phyloP scores from a whole-genome alignment of 2,113 vertebrate species.

The Shinisaurus crocodilurus region DNA sequence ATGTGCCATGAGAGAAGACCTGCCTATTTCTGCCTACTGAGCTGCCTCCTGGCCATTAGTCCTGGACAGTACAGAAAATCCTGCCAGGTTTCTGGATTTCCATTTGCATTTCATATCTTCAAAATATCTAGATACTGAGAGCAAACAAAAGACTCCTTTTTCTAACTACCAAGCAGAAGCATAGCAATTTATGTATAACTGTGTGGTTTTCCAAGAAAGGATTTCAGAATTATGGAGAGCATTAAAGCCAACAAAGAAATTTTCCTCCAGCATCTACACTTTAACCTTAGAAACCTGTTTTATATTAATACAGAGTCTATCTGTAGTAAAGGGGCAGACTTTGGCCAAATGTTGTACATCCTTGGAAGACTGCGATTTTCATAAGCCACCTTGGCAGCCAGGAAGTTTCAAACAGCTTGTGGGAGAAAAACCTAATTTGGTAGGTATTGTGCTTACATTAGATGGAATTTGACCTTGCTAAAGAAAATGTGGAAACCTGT shows the following conservation, averaged over 20 bases:
- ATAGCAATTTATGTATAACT: neutral
- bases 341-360: neutral
- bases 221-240: neutral
- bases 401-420: neutral
- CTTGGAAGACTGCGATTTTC: neutral
- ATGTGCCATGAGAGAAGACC: neutral
- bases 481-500: neutral
- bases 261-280: neutral
- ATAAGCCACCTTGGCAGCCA: neutral
- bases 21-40: neutral
- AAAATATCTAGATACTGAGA: neutral
- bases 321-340: neutral
- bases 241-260: neutral
- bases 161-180: neutral
- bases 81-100: neutral
- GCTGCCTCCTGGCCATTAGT: neutral
- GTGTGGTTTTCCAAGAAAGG: neutral
- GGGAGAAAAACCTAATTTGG: neutral
- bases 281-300: neutral
- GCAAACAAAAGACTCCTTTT: neutral
- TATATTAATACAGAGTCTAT: slow-evolving; percentile 1
- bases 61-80: neutral
- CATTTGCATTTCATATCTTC: neutral
- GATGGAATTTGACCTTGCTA: neutral
- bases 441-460: neutral